phyloP scores from a whole-genome alignment of 2,888 invertebrate genomes.

The Drosophila fungiperda region DNA sequence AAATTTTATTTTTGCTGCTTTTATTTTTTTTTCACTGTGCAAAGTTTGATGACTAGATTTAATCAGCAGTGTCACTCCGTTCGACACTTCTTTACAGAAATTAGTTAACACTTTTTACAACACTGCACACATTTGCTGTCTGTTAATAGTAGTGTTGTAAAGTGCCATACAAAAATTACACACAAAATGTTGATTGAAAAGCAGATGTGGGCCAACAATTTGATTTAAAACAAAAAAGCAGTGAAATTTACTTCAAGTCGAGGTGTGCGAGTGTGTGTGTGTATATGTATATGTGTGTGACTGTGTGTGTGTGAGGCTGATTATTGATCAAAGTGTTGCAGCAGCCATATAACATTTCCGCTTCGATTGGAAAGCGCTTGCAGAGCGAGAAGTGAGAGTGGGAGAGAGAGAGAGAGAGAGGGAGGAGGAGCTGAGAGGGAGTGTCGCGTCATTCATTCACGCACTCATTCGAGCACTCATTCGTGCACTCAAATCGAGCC shows the following conservation, averaged over 20 bases:
- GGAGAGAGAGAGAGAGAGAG: neutral
- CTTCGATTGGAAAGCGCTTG: slow-evolving; percentile 73
- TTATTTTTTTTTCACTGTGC: neutral
- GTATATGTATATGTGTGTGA: neutral
- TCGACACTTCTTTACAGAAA: neutral
- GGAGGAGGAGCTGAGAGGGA: neutral
- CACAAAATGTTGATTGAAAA: slow-evolving; percentile 32
- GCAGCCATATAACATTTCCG: slow-evolving; percentile 72
- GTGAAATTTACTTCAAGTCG: slow-evolving; percentile 52
- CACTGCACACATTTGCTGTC: neutral
- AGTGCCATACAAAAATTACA: slow-evolving; percentile 21
- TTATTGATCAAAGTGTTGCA: slow-evolving; percentile 71
- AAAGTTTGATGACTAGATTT: too few species aligned
- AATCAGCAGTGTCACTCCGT: neutral
- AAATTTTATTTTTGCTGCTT: neutral
- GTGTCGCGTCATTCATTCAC: slow-evolving; percentile 56
- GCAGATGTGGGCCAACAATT: slow-evolving; percentile 5
- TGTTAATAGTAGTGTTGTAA: neutral
- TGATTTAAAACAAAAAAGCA: slow-evolving; percentile 33
- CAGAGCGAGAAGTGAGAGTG: neutral
- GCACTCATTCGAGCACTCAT: slow-evolving; percentile 49
- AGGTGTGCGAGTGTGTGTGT: neutral
- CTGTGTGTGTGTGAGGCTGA: slow-evolving; percentile 29
- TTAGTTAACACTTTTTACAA: neutral
- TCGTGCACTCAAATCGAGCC: slow-evolving; percentile 47